Percentiles rank a stretch among this genome's conserved stretches.
These are phyloP conservation scores for Polyodon spathula DNA, from an alignment of 2,113 vertebrate genomes.

Conservation along the genomic window DNA sequence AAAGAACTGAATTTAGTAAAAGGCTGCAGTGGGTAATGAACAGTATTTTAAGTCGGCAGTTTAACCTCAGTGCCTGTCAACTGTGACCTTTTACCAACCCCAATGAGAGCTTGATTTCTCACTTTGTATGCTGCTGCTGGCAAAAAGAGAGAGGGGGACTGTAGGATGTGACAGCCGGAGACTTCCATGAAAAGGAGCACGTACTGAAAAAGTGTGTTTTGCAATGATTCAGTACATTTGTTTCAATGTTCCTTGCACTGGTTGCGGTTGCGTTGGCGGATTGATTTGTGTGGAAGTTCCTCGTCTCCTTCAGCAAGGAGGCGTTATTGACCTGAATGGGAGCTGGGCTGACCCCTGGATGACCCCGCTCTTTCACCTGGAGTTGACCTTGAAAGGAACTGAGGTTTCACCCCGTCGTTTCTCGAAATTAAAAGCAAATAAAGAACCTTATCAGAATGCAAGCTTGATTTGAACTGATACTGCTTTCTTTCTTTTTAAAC, in stretches of 20 bases:
- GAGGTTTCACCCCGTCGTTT: conserved; percentile 60
- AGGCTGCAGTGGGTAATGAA: conserved; percentile 92
- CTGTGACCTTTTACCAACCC: conserved; percentile 98
- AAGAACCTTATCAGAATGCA: conserved; percentile 60
- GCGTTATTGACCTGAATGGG: conserved; percentile 90
- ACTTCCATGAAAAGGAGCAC: conserved; percentile 97
- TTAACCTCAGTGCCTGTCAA: conserved; percentile 98
- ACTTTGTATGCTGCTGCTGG: conserved; percentile 74
- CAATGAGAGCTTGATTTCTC: conserved; percentile 91
- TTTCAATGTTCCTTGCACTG: conserved; percentile 85
- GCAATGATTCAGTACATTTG: conserved; percentile 93
- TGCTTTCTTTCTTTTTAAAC: conserved; percentile 59
- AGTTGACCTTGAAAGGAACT: conserved; percentile 92
- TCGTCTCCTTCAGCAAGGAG: conserved; percentile 71
- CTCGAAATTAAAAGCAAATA: conserved; percentile 58
- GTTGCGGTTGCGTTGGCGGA: conserved; percentile 64
- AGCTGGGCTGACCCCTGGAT: conserved; percentile 78
- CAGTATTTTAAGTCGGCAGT: conserved; percentile 99
- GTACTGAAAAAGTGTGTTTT: conserved; percentile 94
- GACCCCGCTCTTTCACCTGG: conserved; percentile 90
- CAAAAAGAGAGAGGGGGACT: conserved; percentile 62
- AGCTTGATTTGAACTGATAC: conserved; percentile 78
- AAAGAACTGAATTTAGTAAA: conserved; percentile 94
- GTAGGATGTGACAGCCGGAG: conserved; percentile 91
- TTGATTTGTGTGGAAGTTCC: conserved; percentile 78